Evolutionary conservation across 2,797 vertebrate species (phyloP).

Genomic region (Pseudomugil tenellus): DNA sequence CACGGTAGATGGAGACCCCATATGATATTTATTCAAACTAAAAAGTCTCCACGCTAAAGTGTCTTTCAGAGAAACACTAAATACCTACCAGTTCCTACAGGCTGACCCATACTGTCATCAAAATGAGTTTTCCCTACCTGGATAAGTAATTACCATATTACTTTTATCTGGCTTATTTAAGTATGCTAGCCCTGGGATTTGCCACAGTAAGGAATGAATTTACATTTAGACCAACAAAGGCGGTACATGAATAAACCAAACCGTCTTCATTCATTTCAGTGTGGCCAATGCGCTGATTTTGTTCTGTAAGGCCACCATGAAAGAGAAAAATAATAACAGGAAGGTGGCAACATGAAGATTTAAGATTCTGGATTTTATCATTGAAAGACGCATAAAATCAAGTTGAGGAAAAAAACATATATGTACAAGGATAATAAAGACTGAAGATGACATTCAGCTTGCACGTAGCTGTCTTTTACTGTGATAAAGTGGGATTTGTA

Average conservation of each 20-base stretch:
- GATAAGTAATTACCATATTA: slow-evolving; percentile 56
- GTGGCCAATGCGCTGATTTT: slow-evolving; percentile 30
- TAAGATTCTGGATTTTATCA: neutral
- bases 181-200: slow-evolving; percentile 37
- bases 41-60: neutral
- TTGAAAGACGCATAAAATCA: neutral
- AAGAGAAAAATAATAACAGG: neutral
- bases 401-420: too few species aligned
- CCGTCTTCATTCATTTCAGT: slow-evolving; percentile 43
- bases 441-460: neutral
- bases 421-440: too few species aligned
- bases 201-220: slow-evolving; percentile 22
- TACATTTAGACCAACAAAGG: slow-evolving; percentile 37
- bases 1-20: neutral
- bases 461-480: neutral
- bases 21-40: slow-evolving; percentile 18
- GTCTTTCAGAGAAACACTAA: slow-evolving; percentile 40
- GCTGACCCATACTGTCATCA: slow-evolving; percentile 44
- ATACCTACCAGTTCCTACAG: slow-evolving; percentile 19
- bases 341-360: neutral
- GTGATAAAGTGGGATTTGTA: neutral
- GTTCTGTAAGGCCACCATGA: slow-evolving; percentile 13
- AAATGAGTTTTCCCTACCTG: slow-evolving; percentile 39
- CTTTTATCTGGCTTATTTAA: slow-evolving; percentile 58
- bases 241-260: slow-evolving; percentile 35